These are phyloP conservation scores for Plebejus anna DNA, from an alignment of 2,888 invertebrate genomes.

Conservation along the genomic window DNA sequence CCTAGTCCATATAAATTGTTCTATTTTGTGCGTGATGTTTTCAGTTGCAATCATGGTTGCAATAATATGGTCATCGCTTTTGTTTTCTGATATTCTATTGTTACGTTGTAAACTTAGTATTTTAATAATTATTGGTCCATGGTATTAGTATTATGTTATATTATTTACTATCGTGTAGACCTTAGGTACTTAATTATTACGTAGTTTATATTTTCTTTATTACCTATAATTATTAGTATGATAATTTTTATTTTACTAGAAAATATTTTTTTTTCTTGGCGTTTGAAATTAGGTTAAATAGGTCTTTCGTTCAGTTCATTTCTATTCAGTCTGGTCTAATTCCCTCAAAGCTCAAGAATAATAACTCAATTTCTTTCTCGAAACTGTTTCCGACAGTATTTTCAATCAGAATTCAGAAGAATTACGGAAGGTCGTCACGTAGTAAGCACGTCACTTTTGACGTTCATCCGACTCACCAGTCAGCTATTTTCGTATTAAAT, in stretches of 20 bases:
- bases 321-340: background rate
- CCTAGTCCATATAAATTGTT: constrained; percentile 4
- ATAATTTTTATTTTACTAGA: too few species aligned
- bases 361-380: background rate
- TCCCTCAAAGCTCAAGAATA: background rate
- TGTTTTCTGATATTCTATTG: background rate
- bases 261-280: too few species aligned
- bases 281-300: background rate
- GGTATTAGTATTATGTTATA: too few species aligned
- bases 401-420: background rate
- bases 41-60: background rate
- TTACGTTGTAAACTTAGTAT: too few species aligned
- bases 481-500: constrained; percentile 10
- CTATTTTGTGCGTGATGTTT: background rate
- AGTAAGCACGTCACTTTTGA: constrained; percentile 8
- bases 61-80: background rate
- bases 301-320: too few species aligned
- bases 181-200: too few species aligned
- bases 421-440: constrained; percentile 4
- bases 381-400: constrained; percentile 9
- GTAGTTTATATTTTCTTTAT: too few species aligned
- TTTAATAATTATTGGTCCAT: too few species aligned
- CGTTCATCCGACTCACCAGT: background rate
- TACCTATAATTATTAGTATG: too few species aligned
- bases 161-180: too few species aligned